phyloP scores from a whole-genome alignment of 2,888 invertebrate genomes.

The Hypercompe scribonia region DNA sequence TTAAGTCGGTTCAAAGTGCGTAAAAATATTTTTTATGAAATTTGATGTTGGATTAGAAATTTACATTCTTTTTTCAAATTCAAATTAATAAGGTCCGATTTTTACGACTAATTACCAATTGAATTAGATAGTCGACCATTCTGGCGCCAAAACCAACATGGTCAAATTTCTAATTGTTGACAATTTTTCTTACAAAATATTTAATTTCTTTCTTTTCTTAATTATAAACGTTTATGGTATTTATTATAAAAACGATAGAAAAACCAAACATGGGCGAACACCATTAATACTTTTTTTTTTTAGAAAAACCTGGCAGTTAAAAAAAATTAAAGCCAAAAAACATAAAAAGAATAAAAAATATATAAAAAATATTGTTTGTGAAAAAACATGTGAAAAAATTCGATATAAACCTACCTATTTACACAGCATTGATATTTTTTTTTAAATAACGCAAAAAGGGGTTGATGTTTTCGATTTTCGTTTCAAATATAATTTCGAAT shows the following conservation, averaged over 20 bases:
- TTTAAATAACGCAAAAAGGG: slow-evolving; percentile 28
- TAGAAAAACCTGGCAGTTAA: slow-evolving; percentile 55
- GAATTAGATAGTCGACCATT: slow-evolving; percentile 81
- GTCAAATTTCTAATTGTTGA: slow-evolving; percentile 79
- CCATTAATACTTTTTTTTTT: slow-evolving; percentile 49
- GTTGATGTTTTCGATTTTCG: slow-evolving; percentile 20
- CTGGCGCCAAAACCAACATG: slow-evolving; percentile 69
- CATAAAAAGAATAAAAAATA: slow-evolving; percentile 26
- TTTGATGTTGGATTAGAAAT: neutral
- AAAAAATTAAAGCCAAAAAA: slow-evolving; percentile 36
- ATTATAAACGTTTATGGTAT: slow-evolving; percentile 41
- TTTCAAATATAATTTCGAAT: slow-evolving; percentile 26
- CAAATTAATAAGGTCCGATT: slow-evolving; percentile 30
- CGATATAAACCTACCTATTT: slow-evolving; percentile 53
- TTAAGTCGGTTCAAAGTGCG: neutral
- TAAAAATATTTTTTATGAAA: neutral
- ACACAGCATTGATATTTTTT: slow-evolving; percentile 41
- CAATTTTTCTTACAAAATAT: slow-evolving; percentile 58
- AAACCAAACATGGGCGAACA: slow-evolving; percentile 27
- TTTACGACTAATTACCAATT: slow-evolving; percentile 64
- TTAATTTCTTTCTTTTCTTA: slow-evolving; percentile 50
- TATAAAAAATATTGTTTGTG: slow-evolving; percentile 20
- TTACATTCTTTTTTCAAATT: slow-evolving; percentile 25
- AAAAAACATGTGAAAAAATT: slow-evolving; percentile 30
- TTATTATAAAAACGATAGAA: slow-evolving; percentile 45